phyloP scores from a whole-genome alignment of 2,797 vertebrate species.

The Malurus leucopterus region DNA sequence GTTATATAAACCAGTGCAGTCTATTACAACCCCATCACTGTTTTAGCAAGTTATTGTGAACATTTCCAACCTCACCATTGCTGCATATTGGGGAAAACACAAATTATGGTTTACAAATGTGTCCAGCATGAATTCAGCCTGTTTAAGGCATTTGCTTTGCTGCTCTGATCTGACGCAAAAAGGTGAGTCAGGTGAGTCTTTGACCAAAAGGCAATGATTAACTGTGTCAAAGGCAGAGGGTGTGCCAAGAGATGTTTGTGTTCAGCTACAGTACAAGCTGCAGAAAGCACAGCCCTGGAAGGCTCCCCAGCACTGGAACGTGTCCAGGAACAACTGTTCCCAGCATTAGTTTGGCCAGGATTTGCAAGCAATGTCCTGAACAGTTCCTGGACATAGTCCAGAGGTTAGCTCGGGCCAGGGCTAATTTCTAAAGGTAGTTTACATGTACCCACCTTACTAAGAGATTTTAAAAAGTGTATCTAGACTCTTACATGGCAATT shows the following conservation, averaged over 20 bases:
- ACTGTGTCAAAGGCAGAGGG: not conserved
- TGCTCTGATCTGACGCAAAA: not conserved
- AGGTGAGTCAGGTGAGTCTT: not conserved
- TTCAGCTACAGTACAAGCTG: not conserved
- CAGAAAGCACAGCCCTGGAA: not conserved
- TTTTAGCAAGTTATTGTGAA: not conserved
- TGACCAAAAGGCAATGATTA: slow-evolving; percentile 23
- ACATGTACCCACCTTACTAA: not conserved
- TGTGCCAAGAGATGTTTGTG: not conserved
- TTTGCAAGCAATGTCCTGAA: slow-evolving; percentile 8
- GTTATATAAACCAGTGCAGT: not conserved
- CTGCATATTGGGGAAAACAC: not conserved
- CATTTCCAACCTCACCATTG: not conserved
- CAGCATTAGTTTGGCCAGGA: not conserved
- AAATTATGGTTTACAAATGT: not conserved
- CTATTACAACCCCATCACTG: not conserved
- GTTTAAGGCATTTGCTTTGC: not conserved
- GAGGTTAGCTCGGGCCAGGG: not conserved
- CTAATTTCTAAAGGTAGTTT: slow-evolving; percentile 4
- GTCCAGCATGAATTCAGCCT: not conserved
- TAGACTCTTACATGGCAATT: not conserved
- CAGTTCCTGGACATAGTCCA: not conserved
- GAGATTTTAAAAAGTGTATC: not conserved
- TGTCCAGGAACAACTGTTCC: slow-evolving; percentile 21
- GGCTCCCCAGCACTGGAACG: not conserved